Evolutionary conservation across 1,140 invertebrate genomes (phyloP).

Genomic region (Chrysoperla carnea): DNA sequence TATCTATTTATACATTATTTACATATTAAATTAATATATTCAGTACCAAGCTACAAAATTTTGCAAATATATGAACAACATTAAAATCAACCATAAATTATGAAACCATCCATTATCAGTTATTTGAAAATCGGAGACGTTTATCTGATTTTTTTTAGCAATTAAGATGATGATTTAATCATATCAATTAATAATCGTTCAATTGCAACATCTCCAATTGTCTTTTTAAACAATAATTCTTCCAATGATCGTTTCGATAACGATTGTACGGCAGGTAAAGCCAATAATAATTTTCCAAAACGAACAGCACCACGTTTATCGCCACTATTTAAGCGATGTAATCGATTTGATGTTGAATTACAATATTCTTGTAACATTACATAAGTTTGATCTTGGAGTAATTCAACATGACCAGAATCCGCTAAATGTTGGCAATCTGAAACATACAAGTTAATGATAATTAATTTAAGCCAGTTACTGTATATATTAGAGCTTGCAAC

Average conservation of each 20-base stretch:
- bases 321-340: not conserved
- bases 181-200: conserved; percentile 47
- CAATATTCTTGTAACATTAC: conserved; percentile 48
- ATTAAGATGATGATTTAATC: conserved; percentile 12
- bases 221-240: conserved; percentile 48
- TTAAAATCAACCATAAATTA: no score
- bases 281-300: conserved; percentile 49
- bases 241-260: conserved; percentile 33
- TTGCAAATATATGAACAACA: no score
- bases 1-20: no score
- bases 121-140: no score
- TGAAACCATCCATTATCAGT: no score
- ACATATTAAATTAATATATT: no score
- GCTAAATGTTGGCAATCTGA: conserved; percentile 46
- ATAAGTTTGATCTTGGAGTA: conserved; percentile 61
- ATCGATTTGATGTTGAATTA: not conserved
- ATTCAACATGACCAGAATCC: conserved; percentile 40
- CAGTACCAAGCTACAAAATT: no score
- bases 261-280: conserved; percentile 41
- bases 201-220: conserved; percentile 48
- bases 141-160: no score
- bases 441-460: no score
- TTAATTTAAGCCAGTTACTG: no score
- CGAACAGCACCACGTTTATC: conserved; percentile 32
- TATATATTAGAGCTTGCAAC: no score